Evolutionary conservation across 2,113 vertebrate species (phyloP).

Genomic region (Muntiacus muntjak): DNA sequence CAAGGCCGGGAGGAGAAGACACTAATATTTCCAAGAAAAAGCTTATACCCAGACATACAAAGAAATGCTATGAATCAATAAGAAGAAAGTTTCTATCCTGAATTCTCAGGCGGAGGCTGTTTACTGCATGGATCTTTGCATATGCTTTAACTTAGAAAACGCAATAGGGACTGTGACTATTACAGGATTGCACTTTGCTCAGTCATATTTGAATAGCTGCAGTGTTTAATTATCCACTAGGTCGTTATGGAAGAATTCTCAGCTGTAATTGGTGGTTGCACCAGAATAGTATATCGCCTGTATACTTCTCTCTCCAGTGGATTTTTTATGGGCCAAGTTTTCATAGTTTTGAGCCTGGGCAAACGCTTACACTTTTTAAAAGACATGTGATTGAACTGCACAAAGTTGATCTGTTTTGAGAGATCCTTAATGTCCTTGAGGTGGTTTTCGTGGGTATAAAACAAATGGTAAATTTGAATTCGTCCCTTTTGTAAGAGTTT

Average conservation of each 20-base stretch:
- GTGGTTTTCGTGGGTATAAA: conserved; percentile 80
- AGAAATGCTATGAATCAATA: background rate
- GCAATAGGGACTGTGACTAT: conserved; percentile 79
- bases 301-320: conserved; percentile 88
- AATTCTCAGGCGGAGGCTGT: conserved; percentile 71
- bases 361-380: conserved; percentile 79
- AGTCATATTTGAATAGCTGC: conserved; percentile 85
- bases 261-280: conserved; percentile 81
- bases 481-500: conserved; percentile 76
- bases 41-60: background rate
- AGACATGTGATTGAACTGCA: conserved; percentile 81
- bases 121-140: conserved; percentile 71
- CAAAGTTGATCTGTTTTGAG: conserved; percentile 78
- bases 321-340: conserved; percentile 80
- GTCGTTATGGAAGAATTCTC: conserved; percentile 81
- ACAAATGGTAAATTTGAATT: conserved; percentile 74
- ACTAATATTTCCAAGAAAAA: background rate
- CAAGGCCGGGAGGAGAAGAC: background rate
- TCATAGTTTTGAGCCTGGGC: conserved; percentile 79
- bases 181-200: conserved; percentile 89
- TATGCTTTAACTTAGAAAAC: conserved; percentile 73
- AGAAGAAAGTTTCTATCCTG: background rate
- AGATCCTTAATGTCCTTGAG: conserved; percentile 74
- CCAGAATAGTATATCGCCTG: conserved; percentile 82
- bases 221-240: conserved; percentile 82